These are phyloP conservation scores for Mamestra configurata DNA, from an alignment of 1,140 invertebrate genomes.

Conservation along the genomic window DNA sequence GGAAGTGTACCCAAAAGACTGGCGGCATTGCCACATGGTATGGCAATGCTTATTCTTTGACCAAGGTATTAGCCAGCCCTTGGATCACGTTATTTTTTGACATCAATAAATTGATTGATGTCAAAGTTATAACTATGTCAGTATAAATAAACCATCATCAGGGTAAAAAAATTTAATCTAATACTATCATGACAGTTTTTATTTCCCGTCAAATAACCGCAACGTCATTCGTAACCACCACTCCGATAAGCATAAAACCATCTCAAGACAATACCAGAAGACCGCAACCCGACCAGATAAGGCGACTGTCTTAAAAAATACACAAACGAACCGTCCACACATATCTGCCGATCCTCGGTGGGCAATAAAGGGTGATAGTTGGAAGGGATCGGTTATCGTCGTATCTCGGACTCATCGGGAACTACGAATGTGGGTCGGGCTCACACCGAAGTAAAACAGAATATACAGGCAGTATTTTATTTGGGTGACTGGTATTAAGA, in stretches of 20 bases:
- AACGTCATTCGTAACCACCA: too few species aligned
- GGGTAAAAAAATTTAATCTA: too few species aligned
- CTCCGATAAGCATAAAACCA: too few species aligned
- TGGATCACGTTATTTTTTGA: too few species aligned
- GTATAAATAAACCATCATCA: too few species aligned
- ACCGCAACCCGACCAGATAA: neutral
- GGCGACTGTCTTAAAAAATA: constrained; percentile 17
- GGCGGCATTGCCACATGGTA: too few species aligned
- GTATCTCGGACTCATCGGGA: constrained; percentile 45
- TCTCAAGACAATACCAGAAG: too few species aligned
- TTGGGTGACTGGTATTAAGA: neutral
- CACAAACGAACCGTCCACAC: constrained; percentile 9
- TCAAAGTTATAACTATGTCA: too few species aligned
- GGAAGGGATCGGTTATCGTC: constrained; percentile 55
- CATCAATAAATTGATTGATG: too few species aligned
- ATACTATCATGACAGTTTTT: neutral
- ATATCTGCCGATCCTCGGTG: constrained; percentile 49
- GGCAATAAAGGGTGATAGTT: constrained; percentile 57
- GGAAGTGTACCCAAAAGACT: too few species aligned
- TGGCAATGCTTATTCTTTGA: too few species aligned
- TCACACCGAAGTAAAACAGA: constrained; percentile 29
- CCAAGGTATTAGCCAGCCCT: too few species aligned
- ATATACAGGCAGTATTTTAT: neutral
- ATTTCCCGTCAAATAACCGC: neutral
- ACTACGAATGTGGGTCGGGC: constrained; percentile 46